A percentile compares a stretch with the other conserved stretches of the same genome.
Evolutionary conservation across 1,140 invertebrate genomes (phyloP).

Genomic region (Pogonomyrmex barbatus): DNA sequence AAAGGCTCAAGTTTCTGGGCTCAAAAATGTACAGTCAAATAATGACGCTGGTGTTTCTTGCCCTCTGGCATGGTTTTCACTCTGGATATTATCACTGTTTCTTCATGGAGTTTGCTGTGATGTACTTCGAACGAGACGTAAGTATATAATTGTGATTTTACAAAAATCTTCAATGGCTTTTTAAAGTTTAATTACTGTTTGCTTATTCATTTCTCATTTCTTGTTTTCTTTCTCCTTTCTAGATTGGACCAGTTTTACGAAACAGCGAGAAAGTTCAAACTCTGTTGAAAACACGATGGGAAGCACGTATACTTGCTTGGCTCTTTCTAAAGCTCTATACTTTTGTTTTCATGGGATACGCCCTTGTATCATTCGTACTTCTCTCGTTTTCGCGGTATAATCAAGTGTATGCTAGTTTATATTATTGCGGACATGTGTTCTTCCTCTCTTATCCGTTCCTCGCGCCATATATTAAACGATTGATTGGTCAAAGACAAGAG

Average conservation of each 20-base stretch:
- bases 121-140: conserved; percentile 95
- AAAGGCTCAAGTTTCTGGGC: conserved; percentile 95
- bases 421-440: conserved; percentile 89
- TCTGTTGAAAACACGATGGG: conserved; percentile 81
- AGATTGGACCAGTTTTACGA: conserved; percentile 87
- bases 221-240: conserved; percentile 32
- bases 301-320: conserved; percentile 83
- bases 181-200: not conserved
- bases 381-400: conserved; percentile 90
- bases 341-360: conserved; percentile 94
- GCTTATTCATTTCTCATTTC: not conserved
- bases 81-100: conserved; percentile 97
- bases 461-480: conserved; percentile 82
- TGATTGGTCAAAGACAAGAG: conserved; percentile 72
- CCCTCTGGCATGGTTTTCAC: conserved; percentile 97
- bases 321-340: conserved; percentile 91
- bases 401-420: conserved; percentile 87
- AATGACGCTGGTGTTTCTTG: conserved; percentile 93
- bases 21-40: conserved; percentile 94
- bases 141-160: conserved; percentile 79
- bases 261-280: conserved; percentile 85
- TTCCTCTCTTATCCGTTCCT: conserved; percentile 88
- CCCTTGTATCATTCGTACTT: conserved; percentile 92
- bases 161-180: not conserved
- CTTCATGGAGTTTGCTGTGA: conserved; percentile 95